A percentile compares a stretch with the other conserved stretches of the same genome.
Conservation (phyloP, 2,797 vertebrate genomes). For the Danio albolineatus region DNA sequence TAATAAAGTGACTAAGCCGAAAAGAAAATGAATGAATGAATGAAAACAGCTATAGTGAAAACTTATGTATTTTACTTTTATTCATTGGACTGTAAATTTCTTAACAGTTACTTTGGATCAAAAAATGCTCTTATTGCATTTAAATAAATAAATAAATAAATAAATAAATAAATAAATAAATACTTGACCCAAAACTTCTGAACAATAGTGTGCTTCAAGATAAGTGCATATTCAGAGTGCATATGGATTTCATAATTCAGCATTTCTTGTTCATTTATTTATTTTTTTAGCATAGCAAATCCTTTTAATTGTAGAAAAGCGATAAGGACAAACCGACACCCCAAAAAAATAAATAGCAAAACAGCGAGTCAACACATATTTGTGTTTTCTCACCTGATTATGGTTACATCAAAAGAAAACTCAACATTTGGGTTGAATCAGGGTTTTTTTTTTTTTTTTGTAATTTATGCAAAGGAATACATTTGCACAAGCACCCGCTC, state of each 20-base stretch:
- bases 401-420: slow-evolving; percentile 75
- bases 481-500: slow-evolving; percentile 71
- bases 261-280: slow-evolving; percentile 63
- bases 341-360: slow-evolving; percentile 45
- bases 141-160: too few species aligned
- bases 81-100: too few species aligned
- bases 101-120: neutral
- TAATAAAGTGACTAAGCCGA: too few species aligned
- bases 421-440: slow-evolving; percentile 73
- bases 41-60: too few species aligned
- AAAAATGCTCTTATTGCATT: neutral
- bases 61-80: too few species aligned
- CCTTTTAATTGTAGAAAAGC: slow-evolving; percentile 74
- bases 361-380: slow-evolving; percentile 57
- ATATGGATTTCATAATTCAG: slow-evolving; percentile 70
- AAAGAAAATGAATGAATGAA: too few species aligned
- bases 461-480: slow-evolving; percentile 72
- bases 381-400: slow-evolving; percentile 66
- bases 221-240: slow-evolving; percentile 35
- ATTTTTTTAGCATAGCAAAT: slow-evolving; percentile 63
- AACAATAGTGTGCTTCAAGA: neutral
- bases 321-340: slow-evolving; percentile 49
- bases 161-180: too few species aligned
- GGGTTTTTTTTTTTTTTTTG: slow-evolving; percentile 40
- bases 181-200: neutral